Evolutionary conservation across 1,140 invertebrate genomes (phyloP).

Genomic region (Saxidomus purpurata): DNA sequence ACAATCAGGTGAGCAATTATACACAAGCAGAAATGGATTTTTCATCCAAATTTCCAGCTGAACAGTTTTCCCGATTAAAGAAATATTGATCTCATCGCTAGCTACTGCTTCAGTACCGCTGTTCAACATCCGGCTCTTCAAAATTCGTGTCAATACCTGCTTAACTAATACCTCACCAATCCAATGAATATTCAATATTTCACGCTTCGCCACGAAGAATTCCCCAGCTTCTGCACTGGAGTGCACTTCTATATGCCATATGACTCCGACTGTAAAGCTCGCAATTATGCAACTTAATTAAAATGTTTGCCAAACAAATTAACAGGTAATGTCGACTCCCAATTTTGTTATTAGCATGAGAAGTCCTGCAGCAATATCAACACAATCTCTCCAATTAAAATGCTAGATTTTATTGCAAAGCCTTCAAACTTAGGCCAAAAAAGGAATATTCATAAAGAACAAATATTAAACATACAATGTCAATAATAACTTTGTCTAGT

Average conservation of each 20-base stretch:
- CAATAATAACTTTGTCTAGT: no score
- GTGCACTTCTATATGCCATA: not conserved
- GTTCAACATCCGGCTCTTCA: no score
- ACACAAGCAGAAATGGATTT: no score
- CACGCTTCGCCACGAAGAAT: not conserved
- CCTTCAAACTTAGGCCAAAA: not conserved
- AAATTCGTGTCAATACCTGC: not conserved
- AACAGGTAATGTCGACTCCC: not conserved
- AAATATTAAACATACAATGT: no score
- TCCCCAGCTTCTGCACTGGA: not conserved
- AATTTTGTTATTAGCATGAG: not conserved
- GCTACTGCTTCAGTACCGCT: not conserved
- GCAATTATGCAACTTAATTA: not conserved
- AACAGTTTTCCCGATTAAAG: conserved; percentile 1
- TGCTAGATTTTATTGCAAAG: not conserved
- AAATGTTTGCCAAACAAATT: not conserved
- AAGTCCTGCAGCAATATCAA: not conserved
- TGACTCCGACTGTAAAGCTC: not conserved
- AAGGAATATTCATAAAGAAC: not conserved
- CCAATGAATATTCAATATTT: not conserved
- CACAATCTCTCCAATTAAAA: not conserved
- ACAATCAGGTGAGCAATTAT: no score
- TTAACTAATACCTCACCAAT: not conserved
- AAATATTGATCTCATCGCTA: not conserved
- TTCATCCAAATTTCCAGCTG: not conserved